A percentile compares a stretch with the other conserved stretches of the same genome.
phyloP scores from a whole-genome alignment of 2,888 invertebrate genomes.

The Caenorhabditis becei region DNA sequence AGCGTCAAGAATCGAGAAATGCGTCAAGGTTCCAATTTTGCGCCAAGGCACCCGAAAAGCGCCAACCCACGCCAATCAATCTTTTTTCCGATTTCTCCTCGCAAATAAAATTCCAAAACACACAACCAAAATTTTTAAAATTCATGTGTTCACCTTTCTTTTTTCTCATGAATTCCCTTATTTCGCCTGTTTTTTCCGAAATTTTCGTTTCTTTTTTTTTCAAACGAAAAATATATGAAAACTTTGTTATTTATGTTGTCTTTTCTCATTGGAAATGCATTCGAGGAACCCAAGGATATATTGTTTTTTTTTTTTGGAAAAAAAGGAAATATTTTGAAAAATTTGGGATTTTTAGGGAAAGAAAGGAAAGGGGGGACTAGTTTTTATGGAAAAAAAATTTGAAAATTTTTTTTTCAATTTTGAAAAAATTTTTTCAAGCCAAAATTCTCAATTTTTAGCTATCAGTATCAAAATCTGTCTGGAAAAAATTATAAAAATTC shows the following conservation, averaged over 20 bases:
- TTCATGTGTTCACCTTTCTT: neutral
- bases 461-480: too few relatives aligned
- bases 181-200: too few relatives aligned
- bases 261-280: constrained; percentile 46
- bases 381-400: too few relatives aligned
- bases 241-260: constrained; percentile 42
- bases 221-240: constrained; percentile 26
- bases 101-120: too few relatives aligned
- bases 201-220: constrained; percentile 1
- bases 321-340: neutral
- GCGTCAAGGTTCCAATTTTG: too few relatives aligned
- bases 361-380: neutral
- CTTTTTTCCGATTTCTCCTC: too few relatives aligned
- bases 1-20: too few relatives aligned
- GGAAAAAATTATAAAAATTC: neutral
- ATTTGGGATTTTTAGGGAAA: neutral
- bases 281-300: constrained; percentile 18
- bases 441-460: neutral
- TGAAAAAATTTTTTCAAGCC: neutral
- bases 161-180: too few relatives aligned
- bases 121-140: too few relatives aligned
- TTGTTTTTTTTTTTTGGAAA: constrained; percentile 12
- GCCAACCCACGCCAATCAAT: too few relatives aligned
- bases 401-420: too few relatives aligned
- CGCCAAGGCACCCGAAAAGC: too few relatives aligned